Percentiles rank a stretch among this genome's conserved stretches.
Conservation (phyloP, 2,113 vertebrate genomes). For the Vidua macroura region DNA sequence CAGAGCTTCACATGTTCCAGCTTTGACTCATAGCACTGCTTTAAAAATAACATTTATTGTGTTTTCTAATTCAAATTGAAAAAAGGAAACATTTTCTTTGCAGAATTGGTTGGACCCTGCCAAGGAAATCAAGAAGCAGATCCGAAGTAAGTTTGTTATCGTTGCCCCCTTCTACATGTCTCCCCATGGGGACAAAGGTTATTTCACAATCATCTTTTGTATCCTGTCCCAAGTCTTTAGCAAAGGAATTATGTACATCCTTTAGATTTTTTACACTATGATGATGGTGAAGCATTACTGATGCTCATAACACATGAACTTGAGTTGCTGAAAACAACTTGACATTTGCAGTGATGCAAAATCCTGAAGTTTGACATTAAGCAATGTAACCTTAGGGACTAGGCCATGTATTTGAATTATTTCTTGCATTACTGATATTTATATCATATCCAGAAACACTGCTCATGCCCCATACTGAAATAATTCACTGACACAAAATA, state of each 20-base stretch:
- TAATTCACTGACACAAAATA: neutral
- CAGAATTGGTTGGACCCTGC: slow-evolving; percentile 96
- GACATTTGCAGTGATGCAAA: slow-evolving; percentile 37
- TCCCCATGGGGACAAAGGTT: accelerated
- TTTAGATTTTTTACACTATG: neutral
- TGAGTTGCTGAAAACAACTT: slow-evolving; percentile 26
- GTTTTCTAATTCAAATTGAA: slow-evolving; percentile 47
- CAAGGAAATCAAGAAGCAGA: slow-evolving; percentile 97
- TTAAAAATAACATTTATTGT: slow-evolving; percentile 4
- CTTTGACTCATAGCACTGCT: neutral
- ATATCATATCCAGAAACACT: neutral
- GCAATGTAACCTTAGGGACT: neutral
- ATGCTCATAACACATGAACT: neutral
- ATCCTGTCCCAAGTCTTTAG: neutral
- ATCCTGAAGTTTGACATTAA: slow-evolving; percentile 18
- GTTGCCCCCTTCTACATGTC: neutral
- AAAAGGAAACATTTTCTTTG: slow-evolving; percentile 66
- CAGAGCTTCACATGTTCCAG: neutral
- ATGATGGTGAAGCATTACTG: neutral
- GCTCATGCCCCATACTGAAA: neutral
- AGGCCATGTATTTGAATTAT: neutral
- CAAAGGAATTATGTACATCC: neutral
- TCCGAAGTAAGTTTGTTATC: slow-evolving; percentile 84
- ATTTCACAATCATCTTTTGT: neutral
- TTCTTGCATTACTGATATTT: neutral